Evolutionary conservation across 2,797 vertebrate species (phyloP), one percentile per base, ranked within the genome.

Genomic region (Scarus forsteni): DNA sequence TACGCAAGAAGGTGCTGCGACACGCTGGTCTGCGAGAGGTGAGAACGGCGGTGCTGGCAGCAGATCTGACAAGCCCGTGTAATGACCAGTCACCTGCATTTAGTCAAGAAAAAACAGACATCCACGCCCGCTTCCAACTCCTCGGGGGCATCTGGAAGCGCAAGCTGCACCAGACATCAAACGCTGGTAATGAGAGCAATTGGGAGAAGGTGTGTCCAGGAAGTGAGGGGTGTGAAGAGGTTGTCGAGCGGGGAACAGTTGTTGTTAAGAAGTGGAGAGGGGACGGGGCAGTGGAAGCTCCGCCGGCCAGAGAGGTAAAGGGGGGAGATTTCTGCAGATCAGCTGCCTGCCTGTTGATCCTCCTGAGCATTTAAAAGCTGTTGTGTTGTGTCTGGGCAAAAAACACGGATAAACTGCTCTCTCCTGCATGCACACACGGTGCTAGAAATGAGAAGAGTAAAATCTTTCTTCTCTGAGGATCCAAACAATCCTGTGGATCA

Each of bases 171-270:
- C 85, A 89, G 86, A 93, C 92, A 91, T 93, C 93, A 93, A 93
- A 93, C 86, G 13, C 79, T 49, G 62, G 85, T 93, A 94, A 94
- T 93, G 93, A 91, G 93, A 92, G 90, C 92, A 93, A 93, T 94
- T 91, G 88, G 92, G 85, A 92, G 90, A 92, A 88, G 94, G 92
- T 89, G 92, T 93, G 91, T 91, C 85, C 91, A 92, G 93, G 93
- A 93, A 93, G 92, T 88, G 80, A 89, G 89, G 84, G 89, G 92
- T 88, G 89, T 91, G 84, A 92, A 89, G 80, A 88, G 80, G 85
- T 84, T 88, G 91, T 79, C 59, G 79, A 85, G 81, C 84, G 74
- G 77, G 27, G 87, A 89, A 87, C 88, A 82, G 85, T 89, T 86
- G 85, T 79, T 88, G 88, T 87, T 80, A 60, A 78, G 73, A 72